A percentile compares a stretch with the other conserved stretches of the same genome.
Evolutionary conservation across 2,888 invertebrate species (phyloP).

Genomic region (Troides oblongomaculatus): DNA sequence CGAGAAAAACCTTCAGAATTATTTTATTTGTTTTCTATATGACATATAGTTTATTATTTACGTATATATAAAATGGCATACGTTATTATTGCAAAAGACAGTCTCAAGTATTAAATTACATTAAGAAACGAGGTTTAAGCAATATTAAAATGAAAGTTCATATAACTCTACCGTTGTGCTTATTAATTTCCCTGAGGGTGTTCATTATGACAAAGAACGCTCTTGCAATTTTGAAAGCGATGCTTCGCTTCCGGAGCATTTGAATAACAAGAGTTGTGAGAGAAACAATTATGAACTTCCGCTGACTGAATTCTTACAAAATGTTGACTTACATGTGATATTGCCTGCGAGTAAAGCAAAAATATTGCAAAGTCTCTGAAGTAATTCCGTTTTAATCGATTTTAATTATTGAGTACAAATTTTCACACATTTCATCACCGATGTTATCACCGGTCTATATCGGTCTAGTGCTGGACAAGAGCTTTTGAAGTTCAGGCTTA

Average conservation of each 20-base stretch:
- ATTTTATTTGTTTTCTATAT: too few species aligned
- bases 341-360: slow-evolving; percentile 12
- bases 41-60: too few species aligned
- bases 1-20: too few species aligned
- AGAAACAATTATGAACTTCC: slow-evolving; percentile 29
- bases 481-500: too few species aligned
- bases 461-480: too few species aligned
- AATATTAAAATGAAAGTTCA: slow-evolving; percentile 22
- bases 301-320: slow-evolving; percentile 21
- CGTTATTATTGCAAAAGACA: background rate
- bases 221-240: slow-evolving; percentile 29
- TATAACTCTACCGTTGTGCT: slow-evolving; percentile 19
- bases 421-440: too few species aligned
- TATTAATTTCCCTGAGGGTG: slow-evolving; percentile 30
- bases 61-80: background rate
- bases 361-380: background rate
- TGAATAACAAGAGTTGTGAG: slow-evolving; percentile 27
- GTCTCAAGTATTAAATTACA: slow-evolving; percentile 10
- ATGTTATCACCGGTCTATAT: too few species aligned
- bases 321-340: slow-evolving; percentile 14
- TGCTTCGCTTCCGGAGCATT: slow-evolving; percentile 25
- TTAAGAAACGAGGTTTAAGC: slow-evolving; percentile 5
- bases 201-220: slow-evolving; percentile 29
- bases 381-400: too few species aligned
- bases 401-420: too few species aligned